A percentile compares a stretch with the other conserved stretches of the same genome.
Conservation (phyloP, 2,888 invertebrate genomes). For the Buathra laborator region DNA sequence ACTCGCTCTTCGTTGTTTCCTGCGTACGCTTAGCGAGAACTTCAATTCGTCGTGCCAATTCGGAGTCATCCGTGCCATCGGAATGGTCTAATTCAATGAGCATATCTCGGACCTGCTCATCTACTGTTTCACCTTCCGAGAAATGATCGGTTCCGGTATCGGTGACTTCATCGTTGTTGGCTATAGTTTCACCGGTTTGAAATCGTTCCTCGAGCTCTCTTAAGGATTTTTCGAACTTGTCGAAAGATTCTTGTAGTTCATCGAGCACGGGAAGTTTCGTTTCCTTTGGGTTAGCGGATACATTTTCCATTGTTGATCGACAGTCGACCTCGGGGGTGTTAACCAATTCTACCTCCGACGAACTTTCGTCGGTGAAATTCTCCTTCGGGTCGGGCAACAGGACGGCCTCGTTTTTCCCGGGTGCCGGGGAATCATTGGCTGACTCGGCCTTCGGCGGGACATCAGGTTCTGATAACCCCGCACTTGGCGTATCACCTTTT, state of each 20-base stretch:
- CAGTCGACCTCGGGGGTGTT: not conserved
- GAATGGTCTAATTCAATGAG: not conserved
- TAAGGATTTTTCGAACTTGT: not conserved
- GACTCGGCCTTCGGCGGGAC: not conserved
- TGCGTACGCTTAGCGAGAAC: not conserved
- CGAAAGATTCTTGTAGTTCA: not conserved
- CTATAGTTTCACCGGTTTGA: not conserved
- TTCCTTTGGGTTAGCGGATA: not conserved
- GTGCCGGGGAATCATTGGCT: not conserved
- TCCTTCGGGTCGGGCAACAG: not conserved
- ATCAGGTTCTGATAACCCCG: not conserved
- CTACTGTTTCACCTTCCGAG: not conserved
- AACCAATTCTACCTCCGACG: not conserved
- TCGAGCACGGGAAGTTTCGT: not conserved
- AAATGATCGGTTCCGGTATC: not conserved
- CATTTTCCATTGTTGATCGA: not conserved
- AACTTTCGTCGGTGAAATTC: not conserved
- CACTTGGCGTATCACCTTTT: not conserved
- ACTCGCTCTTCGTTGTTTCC: not conserved
- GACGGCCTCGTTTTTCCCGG: not conserved
- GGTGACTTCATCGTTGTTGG: not conserved
- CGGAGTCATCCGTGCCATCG: not conserved
- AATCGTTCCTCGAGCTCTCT: not conserved
- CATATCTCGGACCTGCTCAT: not conserved
- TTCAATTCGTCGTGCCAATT: not conserved